Conservation (phyloP, 2,113 vertebrate genomes). For the Chionodraco myersi region DNA sequence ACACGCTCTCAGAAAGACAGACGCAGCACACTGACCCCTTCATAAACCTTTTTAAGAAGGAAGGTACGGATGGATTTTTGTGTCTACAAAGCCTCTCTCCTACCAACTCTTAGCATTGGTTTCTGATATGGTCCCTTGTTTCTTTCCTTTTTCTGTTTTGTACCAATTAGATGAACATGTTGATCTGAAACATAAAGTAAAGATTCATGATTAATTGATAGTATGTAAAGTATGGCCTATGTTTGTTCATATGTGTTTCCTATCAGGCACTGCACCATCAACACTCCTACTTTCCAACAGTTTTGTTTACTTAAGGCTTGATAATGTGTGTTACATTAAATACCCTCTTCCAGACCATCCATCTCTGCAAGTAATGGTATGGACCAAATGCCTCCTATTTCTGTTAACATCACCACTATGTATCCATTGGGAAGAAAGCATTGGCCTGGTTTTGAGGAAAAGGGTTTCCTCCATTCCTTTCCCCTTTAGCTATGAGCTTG, state of each 20-base stretch:
- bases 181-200: background rate
- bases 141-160: background rate
- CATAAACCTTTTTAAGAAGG: background rate
- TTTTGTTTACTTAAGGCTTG: conserved; percentile 48
- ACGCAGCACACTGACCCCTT: background rate
- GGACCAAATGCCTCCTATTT: conserved; percentile 27
- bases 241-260: conserved; percentile 10
- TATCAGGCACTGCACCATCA: conserved; percentile 21
- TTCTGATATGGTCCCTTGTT: background rate
- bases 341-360: conserved; percentile 25
- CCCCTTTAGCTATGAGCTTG: conserved; percentile 48
- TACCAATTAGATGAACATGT: background rate
- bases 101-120: background rate
- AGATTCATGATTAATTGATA: conserved; percentile 7
- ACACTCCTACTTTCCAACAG: conserved; percentile 38
- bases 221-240: background rate
- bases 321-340: conserved; percentile 72
- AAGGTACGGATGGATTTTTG: background rate
- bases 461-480: conserved; percentile 51
- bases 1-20: too few relatives aligned
- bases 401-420: conserved; percentile 42
- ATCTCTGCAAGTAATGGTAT: conserved; percentile 23
- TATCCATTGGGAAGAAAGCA: conserved; percentile 43
- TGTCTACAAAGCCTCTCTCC: background rate
- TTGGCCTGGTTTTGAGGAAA: conserved; percentile 46